These are phyloP conservation scores for Hydroisotoma schaefferi DNA, from an alignment of 2,888 invertebrate genomes.

Conservation along the genomic window DNA sequence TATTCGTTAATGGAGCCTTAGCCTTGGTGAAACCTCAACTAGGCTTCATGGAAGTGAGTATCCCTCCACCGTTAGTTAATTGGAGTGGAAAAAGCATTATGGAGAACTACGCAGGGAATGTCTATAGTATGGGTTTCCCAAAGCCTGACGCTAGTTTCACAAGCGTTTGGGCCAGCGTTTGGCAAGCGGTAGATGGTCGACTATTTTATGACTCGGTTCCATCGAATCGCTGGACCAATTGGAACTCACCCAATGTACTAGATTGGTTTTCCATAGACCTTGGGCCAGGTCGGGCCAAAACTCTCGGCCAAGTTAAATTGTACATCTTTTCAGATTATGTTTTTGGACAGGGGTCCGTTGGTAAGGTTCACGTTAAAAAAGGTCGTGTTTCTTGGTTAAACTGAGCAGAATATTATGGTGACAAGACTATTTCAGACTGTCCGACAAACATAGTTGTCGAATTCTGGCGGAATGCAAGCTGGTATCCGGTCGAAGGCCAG, in stretches of 20 bases:
- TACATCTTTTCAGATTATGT: constrained; percentile 45
- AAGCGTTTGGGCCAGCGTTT: constrained; percentile 15
- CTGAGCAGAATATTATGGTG: neutral
- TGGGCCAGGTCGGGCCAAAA: constrained; percentile 41
- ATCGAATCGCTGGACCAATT: constrained; percentile 34
- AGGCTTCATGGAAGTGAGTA: constrained; percentile 24
- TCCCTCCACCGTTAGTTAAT: constrained; percentile 26
- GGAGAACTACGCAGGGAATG: constrained; percentile 31
- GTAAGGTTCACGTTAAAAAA: constrained; percentile 15
- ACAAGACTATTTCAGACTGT: neutral
- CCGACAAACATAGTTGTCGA: neutral
- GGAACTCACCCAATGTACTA: constrained; percentile 14
- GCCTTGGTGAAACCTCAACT: constrained; percentile 18
- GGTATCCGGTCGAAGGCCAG: neutral
- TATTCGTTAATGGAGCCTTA: constrained; percentile 34
- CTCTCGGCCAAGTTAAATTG: constrained; percentile 32
- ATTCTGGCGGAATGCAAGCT: too few species aligned
- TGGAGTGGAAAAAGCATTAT: constrained; percentile 10
- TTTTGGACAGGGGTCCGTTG: constrained; percentile 34
- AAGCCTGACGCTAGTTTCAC: constrained; percentile 22
- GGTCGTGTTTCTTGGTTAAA: neutral
- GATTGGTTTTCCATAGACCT: constrained; percentile 45
- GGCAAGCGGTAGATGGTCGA: constrained; percentile 31
- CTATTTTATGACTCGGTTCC: constrained; percentile 30
- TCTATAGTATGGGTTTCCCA: constrained; percentile 18